These are phyloP conservation scores for Eulemur albifrons DNA, from an alignment of 2,797 vertebrate species.

Conservation along the genomic window DNA sequence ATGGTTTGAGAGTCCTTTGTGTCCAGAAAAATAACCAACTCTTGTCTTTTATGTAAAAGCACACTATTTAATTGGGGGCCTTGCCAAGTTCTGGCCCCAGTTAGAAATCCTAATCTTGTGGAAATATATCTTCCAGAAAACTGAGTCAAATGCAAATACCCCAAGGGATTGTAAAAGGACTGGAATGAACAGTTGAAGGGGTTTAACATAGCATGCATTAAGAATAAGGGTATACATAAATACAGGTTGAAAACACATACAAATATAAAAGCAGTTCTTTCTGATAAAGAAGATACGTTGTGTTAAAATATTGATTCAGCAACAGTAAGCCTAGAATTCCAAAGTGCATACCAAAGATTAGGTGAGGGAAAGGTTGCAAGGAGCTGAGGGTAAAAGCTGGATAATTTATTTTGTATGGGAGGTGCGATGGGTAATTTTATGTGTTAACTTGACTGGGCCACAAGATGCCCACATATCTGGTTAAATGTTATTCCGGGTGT, in stretches of 20 bases:
- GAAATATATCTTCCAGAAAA: neutral
- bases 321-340: neutral
- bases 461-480: neutral
- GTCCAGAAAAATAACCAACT: neutral
- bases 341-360: neutral
- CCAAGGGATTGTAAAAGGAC: neutral
- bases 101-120: neutral
- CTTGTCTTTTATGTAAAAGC: slow-evolving; percentile 19
- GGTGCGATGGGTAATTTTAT: neutral
- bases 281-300: neutral
- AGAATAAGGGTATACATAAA: neutral
- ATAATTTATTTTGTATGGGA: neutral
- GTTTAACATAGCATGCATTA: neutral
- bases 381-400: neutral
- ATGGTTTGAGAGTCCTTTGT: slow-evolving; percentile 6
- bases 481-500: neutral
- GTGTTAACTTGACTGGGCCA: neutral
- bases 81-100: neutral
- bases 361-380: neutral
- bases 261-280: neutral
- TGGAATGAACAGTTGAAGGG: neutral
- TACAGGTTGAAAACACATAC: neutral
- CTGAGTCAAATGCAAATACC: neutral
- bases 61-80: neutral
- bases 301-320: neutral